Evolutionary conservation across 2,797 vertebrate genomes (phyloP).

Genomic region (Poecilia picta): DNA sequence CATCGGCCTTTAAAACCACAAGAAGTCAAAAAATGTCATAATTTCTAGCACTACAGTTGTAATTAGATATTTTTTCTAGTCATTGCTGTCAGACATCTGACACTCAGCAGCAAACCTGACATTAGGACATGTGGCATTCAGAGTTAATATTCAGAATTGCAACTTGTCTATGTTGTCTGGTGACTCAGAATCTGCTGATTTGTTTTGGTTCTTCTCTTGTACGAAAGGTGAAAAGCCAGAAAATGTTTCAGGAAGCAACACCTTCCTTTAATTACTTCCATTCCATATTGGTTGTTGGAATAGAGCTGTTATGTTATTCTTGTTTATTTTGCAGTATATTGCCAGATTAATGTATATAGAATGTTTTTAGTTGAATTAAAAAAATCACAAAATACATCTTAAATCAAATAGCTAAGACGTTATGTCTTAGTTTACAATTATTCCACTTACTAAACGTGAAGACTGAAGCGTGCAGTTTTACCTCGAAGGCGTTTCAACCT

Average conservation of each 20-base stretch:
- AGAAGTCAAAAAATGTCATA: neutral
- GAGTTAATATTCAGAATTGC: neutral
- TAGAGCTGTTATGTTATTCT: neutral
- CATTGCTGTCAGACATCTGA: too few relatives aligned
- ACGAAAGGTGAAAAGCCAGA: neutral
- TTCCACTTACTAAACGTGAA: neutral
- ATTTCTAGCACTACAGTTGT: neutral
- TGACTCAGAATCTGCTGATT: neutral
- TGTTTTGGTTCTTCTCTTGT: neutral
- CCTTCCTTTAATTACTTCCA: neutral
- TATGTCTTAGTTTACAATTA: neutral
- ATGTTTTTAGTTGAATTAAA: neutral
- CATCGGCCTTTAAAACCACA: neutral
- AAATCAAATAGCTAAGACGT: neutral
- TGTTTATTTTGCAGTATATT: neutral
- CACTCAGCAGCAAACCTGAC: neutral
- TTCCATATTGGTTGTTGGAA: neutral
- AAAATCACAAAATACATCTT: neutral
- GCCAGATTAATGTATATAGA: neutral
- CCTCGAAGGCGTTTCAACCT: neutral
- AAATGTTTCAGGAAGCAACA: neutral
- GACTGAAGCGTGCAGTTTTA: neutral
- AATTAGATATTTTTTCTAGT: neutral
- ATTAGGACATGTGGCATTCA: neutral
- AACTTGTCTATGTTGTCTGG: neutral